A percentile compares a stretch with the other conserved stretches of the same genome.
Evolutionary conservation across 2,888 invertebrate genomes (phyloP).

Genomic region (Acleris holmiana): DNA sequence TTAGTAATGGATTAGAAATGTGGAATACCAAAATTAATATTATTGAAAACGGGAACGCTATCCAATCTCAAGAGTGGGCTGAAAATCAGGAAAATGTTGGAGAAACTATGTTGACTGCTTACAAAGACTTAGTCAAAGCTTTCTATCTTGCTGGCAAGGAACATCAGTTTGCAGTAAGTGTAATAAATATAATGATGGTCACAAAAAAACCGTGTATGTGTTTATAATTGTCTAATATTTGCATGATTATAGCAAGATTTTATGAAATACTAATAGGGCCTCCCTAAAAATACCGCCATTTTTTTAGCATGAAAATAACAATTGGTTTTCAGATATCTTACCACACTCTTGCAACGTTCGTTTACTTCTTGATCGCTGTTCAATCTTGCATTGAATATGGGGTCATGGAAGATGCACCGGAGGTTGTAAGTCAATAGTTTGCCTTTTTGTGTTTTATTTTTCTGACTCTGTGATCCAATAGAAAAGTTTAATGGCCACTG

Average conservation of each 20-base stretch:
- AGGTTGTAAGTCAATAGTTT: not conserved
- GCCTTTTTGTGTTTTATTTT: too few relatives aligned
- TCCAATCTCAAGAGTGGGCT: not conserved
- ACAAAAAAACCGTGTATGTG: too few relatives aligned
- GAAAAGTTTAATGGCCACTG: too few relatives aligned
- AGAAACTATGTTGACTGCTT: not conserved
- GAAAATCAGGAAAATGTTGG: not conserved
- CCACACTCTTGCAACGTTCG: not conserved
- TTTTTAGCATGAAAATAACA: too few relatives aligned
- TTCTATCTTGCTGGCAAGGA: not conserved
- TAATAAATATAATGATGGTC: too few relatives aligned
- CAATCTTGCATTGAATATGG: not conserved
- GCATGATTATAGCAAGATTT: too few relatives aligned
- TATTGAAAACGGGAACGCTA: not conserved
- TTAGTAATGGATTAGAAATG: not conserved
- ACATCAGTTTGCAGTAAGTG: conserved; percentile 5
- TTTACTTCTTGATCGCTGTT: not conserved
- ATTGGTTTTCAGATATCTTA: not conserved
- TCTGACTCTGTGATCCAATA: too few relatives aligned
- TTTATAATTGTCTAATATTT: too few relatives aligned
- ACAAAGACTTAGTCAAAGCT: not conserved
- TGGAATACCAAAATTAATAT: conserved; percentile 4
- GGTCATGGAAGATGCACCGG: not conserved
- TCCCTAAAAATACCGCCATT: too few relatives aligned
- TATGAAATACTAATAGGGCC: too few relatives aligned